phyloP scores from a whole-genome alignment of 2,888 invertebrate species.

The Cataglyphis livida region DNA sequence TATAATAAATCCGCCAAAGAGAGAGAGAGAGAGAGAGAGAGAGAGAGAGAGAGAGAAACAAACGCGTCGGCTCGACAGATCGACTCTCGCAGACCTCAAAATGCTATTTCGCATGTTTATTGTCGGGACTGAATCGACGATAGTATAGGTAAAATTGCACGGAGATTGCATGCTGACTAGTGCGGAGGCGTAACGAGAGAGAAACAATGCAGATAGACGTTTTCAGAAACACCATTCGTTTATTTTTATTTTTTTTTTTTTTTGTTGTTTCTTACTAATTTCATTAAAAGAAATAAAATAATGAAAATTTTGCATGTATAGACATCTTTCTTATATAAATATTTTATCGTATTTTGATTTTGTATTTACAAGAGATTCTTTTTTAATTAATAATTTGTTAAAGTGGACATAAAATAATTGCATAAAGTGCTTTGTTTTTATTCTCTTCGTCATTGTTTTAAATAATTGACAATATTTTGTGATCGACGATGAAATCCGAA shows the following conservation, averaged over 20 bases:
- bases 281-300: neutral
- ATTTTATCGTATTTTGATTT: neutral
- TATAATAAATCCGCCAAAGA: conserved; percentile 51
- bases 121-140: conserved; percentile 6
- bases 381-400: neutral
- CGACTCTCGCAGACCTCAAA: conserved; percentile 23
- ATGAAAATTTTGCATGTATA: neutral
- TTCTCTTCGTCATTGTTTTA: conserved; percentile 5
- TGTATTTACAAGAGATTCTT: neutral
- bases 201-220: neutral
- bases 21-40: neutral
- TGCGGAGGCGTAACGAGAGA: neutral
- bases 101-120: conserved; percentile 38
- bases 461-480: conserved; percentile 30
- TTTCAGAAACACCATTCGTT: neutral
- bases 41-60: neutral
- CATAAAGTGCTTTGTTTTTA: neutral
- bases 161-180: neutral
- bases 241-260: neutral
- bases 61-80: conserved; percentile 9
- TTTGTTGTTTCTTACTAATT: neutral
- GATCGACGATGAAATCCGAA: conserved; percentile 18
- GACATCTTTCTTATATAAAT: neutral
- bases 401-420: neutral
- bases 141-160: conserved; percentile 6